A percentile compares a stretch with the other conserved stretches of the same genome.
phyloP scores from a whole-genome alignment of 2,888 invertebrate species.

The Eristalis pertinax region DNA sequence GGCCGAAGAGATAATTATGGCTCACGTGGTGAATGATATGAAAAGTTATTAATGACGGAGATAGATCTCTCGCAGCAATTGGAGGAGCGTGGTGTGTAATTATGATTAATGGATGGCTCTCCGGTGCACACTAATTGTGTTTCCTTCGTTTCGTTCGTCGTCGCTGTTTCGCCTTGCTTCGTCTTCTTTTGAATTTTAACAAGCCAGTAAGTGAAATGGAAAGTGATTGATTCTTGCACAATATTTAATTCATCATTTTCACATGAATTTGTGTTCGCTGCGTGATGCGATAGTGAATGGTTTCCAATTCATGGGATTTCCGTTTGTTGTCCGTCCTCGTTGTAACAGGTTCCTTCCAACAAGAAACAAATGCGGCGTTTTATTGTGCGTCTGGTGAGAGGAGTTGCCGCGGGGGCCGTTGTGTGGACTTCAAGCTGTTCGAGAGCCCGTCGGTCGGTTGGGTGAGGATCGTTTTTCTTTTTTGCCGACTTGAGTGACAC shows the following conservation, averaged over 20 bases:
- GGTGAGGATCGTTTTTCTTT: no score
- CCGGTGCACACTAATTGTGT: slow-evolving; percentile 32
- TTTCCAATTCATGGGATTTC: neutral
- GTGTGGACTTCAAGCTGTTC: neutral
- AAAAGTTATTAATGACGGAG: slow-evolving; percentile 61
- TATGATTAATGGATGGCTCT: slow-evolving; percentile 53
- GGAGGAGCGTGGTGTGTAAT: slow-evolving; percentile 40
- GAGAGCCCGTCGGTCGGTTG: no score
- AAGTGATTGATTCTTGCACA: slow-evolving; percentile 41
- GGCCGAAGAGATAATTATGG: slow-evolving; percentile 55
- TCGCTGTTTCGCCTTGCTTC: neutral
- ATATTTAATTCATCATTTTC: neutral
- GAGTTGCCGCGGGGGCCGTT: neutral
- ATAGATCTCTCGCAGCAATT: slow-evolving; percentile 39
- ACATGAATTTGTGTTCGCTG: neutral
- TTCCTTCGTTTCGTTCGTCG: slow-evolving; percentile 4
- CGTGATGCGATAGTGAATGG: neutral
- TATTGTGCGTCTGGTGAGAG: neutral
- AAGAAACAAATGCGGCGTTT: neutral
- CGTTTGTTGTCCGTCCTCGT: neutral
- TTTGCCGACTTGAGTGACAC: no score
- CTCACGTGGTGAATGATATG: slow-evolving; percentile 39
- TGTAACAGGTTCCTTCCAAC: neutral
- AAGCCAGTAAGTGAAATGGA: slow-evolving; percentile 29
- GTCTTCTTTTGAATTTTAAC: slow-evolving; percentile 4